Evolutionary conservation across 2,113 vertebrate genomes (phyloP).

Genomic region (Aplodontia rufa): DNA sequence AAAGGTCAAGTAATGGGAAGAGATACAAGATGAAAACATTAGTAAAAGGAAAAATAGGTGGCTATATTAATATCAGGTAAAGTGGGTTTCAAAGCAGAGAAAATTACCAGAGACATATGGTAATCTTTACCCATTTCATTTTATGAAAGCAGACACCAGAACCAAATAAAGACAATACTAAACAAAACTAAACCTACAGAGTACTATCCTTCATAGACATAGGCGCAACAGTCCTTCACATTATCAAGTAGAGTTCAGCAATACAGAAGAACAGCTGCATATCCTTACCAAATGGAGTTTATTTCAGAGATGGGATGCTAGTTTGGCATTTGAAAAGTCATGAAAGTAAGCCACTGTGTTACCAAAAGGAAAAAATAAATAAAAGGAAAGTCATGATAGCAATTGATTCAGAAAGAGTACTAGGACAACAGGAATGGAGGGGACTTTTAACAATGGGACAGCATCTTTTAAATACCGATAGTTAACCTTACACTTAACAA

Average conservation of each 20-base stretch:
- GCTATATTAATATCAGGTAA: not conserved
- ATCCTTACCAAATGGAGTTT: not conserved
- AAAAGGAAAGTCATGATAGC: not conserved
- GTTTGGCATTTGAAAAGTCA: not conserved
- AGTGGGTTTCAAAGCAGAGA: not conserved
- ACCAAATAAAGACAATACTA: not conserved
- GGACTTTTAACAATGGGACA: not conserved
- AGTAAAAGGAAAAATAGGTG: not conserved
- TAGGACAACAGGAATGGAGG: not conserved
- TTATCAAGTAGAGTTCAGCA: not conserved
- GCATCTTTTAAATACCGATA: not conserved
- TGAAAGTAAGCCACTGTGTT: not conserved
- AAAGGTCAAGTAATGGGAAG: not conserved
- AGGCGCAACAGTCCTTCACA: not conserved
- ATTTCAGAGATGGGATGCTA: not conserved
- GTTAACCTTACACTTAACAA: not conserved
- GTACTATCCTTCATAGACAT: not conserved
- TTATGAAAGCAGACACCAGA: not conserved
- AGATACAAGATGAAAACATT: not conserved
- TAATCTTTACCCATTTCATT: not conserved
- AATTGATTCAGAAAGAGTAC: not conserved
- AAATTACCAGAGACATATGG: not conserved
- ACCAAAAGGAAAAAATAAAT: not conserved
- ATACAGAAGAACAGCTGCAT: not conserved
- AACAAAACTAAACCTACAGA: not conserved